A percentile compares a stretch with the other conserved stretches of the same genome.
phyloP scores from a whole-genome alignment of 2,797 vertebrate species.

The Fratercula arctica region DNA sequence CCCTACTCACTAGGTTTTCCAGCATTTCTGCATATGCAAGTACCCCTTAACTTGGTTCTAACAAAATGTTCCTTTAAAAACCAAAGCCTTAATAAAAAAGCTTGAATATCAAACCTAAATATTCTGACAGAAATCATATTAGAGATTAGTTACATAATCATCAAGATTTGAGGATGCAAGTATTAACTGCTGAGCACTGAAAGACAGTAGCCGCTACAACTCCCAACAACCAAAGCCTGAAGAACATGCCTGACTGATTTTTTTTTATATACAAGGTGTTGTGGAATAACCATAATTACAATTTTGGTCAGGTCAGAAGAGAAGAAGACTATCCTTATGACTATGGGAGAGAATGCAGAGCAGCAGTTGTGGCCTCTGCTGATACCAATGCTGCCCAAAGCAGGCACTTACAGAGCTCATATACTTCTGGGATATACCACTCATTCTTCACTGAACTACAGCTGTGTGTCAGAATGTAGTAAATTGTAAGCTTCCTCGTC shows the following conservation, averaged over 20 bases:
- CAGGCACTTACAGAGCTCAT: neutral
- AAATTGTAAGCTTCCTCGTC: too few relatives aligned
- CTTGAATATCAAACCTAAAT: neutral
- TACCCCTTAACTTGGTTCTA: neutral
- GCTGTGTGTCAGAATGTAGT: neutral
- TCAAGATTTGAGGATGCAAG: neutral
- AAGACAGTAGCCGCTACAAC: neutral
- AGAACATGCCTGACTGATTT: neutral
- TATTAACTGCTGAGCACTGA: neutral
- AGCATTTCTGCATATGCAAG: neutral
- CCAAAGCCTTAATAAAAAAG: neutral
- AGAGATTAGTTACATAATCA: neutral
- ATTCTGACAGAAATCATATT: neutral
- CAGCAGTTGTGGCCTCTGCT: neutral
- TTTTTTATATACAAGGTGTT: neutral
- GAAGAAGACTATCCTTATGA: neutral
- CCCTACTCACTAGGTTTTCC: neutral
- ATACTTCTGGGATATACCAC: neutral
- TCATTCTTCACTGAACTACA: neutral
- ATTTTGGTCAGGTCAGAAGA: neutral
- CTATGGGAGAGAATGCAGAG: neutral
- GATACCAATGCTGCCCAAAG: neutral
- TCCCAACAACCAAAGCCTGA: neutral
- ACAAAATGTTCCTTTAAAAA: neutral
- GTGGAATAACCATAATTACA: neutral